Conservation (phyloP, 2,888 invertebrate species). For the Agelastica alni region DNA sequence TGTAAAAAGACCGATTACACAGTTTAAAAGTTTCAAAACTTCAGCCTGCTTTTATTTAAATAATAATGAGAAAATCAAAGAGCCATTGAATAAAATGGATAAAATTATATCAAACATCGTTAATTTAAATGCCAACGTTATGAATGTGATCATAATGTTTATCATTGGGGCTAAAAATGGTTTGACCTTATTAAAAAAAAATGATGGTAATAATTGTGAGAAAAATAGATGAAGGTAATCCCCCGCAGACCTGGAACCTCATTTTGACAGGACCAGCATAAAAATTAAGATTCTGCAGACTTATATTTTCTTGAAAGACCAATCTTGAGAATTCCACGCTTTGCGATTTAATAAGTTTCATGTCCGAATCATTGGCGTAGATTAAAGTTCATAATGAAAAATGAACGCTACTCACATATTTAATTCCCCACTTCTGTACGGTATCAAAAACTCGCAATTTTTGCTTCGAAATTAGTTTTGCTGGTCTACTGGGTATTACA, state of each 20-base stretch:
- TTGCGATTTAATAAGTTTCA: conserved; percentile 41
- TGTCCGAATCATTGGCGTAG: conserved; percentile 41
- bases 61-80: no score
- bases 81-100: no score
- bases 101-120: no score
- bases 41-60: no score
- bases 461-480: conserved; percentile 28
- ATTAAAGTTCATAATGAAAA: conserved; percentile 50
- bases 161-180: no score
- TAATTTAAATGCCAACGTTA: no score
- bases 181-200: no score
- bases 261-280: conserved; percentile 43
- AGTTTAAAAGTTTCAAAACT: no score
- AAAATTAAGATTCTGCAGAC: conserved; percentile 45
- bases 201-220: no score
- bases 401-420: conserved; percentile 46
- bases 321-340: conserved; percentile 51
- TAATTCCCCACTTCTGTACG: conserved; percentile 35
- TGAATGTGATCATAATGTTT: no score
- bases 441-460: conserved; percentile 29
- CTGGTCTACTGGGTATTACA: conserved; percentile 25
- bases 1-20: no score
- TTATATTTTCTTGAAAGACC: conserved; percentile 50
- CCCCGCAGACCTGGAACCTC: conserved; percentile 36
- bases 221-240: no score